These are phyloP conservation scores for Limanda limanda DNA, from an alignment of 2,113 vertebrate genomes.

Conservation along the genomic window DNA sequence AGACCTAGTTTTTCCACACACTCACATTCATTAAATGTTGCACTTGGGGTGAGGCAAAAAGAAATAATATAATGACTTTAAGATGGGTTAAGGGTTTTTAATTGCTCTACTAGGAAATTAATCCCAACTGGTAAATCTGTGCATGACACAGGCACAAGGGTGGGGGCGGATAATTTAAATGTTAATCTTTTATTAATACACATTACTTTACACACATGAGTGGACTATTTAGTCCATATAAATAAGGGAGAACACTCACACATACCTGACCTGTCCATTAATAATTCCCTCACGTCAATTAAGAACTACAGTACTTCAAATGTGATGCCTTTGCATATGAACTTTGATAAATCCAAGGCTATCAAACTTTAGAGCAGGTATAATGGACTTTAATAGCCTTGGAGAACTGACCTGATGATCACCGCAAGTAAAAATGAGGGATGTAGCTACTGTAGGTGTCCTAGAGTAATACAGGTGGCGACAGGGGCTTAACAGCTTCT, in stretches of 20 bases:
- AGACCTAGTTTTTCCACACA: neutral
- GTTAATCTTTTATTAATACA: conserved; percentile 15
- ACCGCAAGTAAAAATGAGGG: neutral
- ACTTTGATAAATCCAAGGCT: neutral
- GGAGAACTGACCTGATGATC: neutral
- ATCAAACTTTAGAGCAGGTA: conserved; percentile 1
- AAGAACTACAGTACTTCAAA: conserved; percentile 1
- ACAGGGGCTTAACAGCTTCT: conserved; percentile 9
- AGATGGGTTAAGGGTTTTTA: neutral
- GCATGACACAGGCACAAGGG: neutral
- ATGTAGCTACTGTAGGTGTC: neutral
- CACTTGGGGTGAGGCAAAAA: neutral
- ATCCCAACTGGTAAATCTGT: neutral
- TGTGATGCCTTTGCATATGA: neutral
- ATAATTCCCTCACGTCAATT: conserved; percentile 17
- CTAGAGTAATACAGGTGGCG: conserved; percentile 15
- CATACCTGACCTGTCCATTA: conserved; percentile 15
- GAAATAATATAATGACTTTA: neutral
- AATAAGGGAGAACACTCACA: neutral
- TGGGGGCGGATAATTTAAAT: neutral
- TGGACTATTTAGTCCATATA: neutral
- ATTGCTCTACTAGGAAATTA: conserved; percentile 11
- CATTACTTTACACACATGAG: neutral
- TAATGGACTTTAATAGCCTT: conserved; percentile 11
- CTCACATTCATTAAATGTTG: neutral